These are phyloP conservation scores for Poicephalus meyeri DNA, from an alignment of 2,113 vertebrate species.

Conservation along the genomic window DNA sequence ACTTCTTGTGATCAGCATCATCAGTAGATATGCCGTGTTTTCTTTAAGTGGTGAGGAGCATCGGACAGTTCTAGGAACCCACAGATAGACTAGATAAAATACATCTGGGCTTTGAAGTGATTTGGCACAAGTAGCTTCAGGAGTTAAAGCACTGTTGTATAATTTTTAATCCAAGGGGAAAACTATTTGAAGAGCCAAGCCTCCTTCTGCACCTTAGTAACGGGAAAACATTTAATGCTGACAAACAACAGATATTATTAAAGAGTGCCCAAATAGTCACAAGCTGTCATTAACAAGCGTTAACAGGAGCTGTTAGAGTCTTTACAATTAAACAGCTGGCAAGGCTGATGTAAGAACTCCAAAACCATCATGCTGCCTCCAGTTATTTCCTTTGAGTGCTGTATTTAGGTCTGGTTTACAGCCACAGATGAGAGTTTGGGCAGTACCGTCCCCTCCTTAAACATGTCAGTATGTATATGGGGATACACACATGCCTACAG, in stretches of 20 bases:
- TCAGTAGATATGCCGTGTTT: neutral
- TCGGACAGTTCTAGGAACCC: neutral
- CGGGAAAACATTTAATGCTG: neutral
- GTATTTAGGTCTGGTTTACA: neutral
- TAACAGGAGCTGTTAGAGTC: constrained; percentile 35
- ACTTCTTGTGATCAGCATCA: neutral
- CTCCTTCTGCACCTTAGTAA: neutral
- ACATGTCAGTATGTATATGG: neutral
- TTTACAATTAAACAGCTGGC: neutral
- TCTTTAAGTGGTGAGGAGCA: neutral
- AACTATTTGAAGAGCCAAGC: neutral
- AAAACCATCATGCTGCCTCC: neutral
- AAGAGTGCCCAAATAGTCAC: neutral
- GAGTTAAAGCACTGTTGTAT: neutral
- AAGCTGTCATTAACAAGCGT: neutral
- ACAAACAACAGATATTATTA: neutral
- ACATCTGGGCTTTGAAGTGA: neutral
- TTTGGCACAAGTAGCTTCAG: neutral
- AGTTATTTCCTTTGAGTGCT: neutral
- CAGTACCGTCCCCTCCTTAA: neutral
- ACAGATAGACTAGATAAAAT: neutral
- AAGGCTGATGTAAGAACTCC: neutral
- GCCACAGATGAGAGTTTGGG: neutral
- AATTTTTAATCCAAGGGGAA: neutral
- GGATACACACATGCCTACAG: neutral